Base-by-base conservation (phyloP, 1,140 invertebrate genomes). In the Drosophila arizonae region DNA sequence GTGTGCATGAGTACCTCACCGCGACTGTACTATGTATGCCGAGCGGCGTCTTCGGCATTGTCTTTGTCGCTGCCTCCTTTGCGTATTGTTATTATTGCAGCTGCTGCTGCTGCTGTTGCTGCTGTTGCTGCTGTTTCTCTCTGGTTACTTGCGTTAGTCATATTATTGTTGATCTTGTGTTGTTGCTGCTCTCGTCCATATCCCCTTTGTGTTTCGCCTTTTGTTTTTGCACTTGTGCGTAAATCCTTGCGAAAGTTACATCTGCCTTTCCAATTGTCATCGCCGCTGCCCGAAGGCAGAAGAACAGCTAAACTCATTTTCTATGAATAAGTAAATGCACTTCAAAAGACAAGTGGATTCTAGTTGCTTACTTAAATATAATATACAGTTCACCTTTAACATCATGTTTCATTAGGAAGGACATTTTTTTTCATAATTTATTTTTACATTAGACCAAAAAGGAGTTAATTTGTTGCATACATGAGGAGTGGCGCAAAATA, bases 21-120 rank as follows among this genome's bases (percentile, higher is more conserved):
- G 81, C 68, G 77, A 87, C 81, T 85, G 81, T 87, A 87, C 81
- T 66, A 58, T 26, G 17, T 17, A 17, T 17, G 28, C 24, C 58
- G 17, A 48, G 52, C 72, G 41, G 26, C 66, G 65, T 85, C 81
- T 72, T 81, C 46, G 43, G 68, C 63, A 46, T 75, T 79, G 72
- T 61, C 55, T 66, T 73, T 70, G 36, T 66, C 36, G 64, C 26
- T 55, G 45, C 73, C 51, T 69, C 58, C 71, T 63, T 75, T 68
- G 67, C 56, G 63, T 76, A 61, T 79, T 71, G 62, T 79, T 84
- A 62, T 67, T 82, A 79, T 79, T 84, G 79, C 79, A 82, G 79
- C 79, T 39, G 36, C 36, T 11, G 36, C 48, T 54, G 46, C 30
- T 69, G 43, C 48, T 79, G 75, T 75, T 78, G 79, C 79, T 39